A percentile compares a stretch with the other conserved stretches of the same genome.
Conservation (phyloP, 2,888 invertebrate genomes). For the Rhagium mordax region DNA sequence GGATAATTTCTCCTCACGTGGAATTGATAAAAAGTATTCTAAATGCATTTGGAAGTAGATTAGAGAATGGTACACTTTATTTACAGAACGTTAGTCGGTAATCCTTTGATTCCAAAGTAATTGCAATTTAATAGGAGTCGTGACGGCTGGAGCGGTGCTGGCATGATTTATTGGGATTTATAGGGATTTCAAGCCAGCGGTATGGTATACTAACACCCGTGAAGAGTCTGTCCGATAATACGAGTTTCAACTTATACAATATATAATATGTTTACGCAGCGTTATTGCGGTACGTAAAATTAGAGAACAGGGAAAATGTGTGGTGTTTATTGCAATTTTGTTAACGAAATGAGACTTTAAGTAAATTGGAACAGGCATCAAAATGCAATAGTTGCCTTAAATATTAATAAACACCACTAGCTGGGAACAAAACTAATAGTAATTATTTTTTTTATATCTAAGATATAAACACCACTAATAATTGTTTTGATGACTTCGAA, state of each 20-base stretch:
- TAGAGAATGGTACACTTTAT: slow-evolving; percentile 19
- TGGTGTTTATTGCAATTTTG: no score
- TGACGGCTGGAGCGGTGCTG: slow-evolving; percentile 31
- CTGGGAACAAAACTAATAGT: no score
- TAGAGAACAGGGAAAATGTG: no score
- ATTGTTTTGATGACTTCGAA: no score
- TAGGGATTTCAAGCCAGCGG: slow-evolving; percentile 6
- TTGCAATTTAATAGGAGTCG: slow-evolving; percentile 33
- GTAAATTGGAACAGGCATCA: no score
- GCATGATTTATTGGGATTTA: slow-evolving; percentile 32
- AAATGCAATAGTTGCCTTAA: no score
- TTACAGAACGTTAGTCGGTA: slow-evolving; percentile 22
- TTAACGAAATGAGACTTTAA: no score
- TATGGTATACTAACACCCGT: slow-evolving; percentile 15
- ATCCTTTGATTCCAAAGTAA: slow-evolving; percentile 36
- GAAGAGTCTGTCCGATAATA: slow-evolving; percentile 3
- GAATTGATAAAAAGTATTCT: neutral
- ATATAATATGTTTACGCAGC: neutral
- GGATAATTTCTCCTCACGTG: neutral
- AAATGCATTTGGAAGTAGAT: slow-evolving; percentile 23
- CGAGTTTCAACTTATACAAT: neutral
- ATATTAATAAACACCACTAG: no score
- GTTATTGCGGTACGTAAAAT: neutral
- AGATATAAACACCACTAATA: no score
- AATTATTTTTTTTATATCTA: no score